A percentile compares a stretch with the other conserved stretches of the same genome.
Conservation (phyloP, 2,888 invertebrate species). For the Agriopis aurantiaria region DNA sequence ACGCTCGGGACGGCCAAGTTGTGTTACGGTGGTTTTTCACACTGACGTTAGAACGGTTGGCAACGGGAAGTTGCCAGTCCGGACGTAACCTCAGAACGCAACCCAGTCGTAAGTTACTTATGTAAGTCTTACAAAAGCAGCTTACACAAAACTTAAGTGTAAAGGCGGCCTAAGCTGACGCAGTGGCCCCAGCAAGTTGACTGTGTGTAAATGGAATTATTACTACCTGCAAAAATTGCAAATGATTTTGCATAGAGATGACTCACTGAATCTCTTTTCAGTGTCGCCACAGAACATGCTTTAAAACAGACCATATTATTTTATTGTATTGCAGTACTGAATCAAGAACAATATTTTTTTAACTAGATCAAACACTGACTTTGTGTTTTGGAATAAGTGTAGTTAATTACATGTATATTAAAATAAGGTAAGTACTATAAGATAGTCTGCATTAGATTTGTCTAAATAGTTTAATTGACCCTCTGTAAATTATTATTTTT, state of each 20-base stretch:
- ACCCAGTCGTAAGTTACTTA: no score
- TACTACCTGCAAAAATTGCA: not conserved
- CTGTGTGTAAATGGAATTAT: not conserved
- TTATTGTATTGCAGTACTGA: conserved; percentile 28
- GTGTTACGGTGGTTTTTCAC: no score
- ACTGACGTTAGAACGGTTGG: no score
- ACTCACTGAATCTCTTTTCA: conserved; percentile 5
- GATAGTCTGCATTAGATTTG: conserved; percentile 26
- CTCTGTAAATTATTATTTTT: conserved; percentile 37
- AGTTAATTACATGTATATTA: conserved; percentile 25
- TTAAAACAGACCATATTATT: conserved; percentile 16
- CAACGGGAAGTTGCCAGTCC: no score
- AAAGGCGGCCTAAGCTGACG: not conserved
- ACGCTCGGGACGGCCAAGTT: no score
- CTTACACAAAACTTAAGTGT: no score
- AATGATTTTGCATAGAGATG: not conserved
- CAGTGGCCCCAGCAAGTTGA: not conserved
- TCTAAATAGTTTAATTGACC: conserved; percentile 26
- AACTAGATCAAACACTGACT: not conserved
- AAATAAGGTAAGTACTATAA: conserved; percentile 25
- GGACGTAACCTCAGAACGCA: no score
- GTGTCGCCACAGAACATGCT: conserved; percentile 15
- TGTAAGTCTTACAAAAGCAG: no score
- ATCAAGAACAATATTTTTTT: conserved; percentile 15
- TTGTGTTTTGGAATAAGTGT: conserved; percentile 14